A percentile compares a stretch with the other conserved stretches of the same genome.
These are phyloP conservation scores for Elanoides forficatus DNA, from an alignment of 2,113 vertebrate species.

Conservation along the genomic window DNA sequence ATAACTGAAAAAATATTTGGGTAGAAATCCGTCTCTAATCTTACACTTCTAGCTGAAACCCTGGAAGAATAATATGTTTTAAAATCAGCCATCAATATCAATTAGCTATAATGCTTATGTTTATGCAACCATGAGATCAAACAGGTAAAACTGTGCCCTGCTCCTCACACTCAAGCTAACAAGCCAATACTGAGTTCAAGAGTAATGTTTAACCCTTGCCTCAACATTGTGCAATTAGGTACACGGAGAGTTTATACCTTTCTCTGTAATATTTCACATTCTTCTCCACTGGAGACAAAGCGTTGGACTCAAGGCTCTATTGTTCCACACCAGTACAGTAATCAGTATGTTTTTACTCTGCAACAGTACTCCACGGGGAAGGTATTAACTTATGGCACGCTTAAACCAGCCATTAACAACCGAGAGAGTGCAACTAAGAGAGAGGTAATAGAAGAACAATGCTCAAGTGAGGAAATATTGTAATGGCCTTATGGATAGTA, in stretches of 20 bases:
- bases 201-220: rapidly evolving
- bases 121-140: neutral
- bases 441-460: neutral
- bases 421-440: neutral
- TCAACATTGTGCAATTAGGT: neutral
- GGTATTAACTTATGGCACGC: neutral
- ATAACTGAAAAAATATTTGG: neutral
- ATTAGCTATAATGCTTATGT: neutral
- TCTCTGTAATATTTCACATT: neutral
- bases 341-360: neutral
- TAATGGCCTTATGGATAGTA: rapidly evolving
- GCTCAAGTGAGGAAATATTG: neutral
- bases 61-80: neutral
- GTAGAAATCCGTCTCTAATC: neutral
- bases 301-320: rapidly evolving
- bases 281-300: neutral
- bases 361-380: neutral
- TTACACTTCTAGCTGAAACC: neutral
- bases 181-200: neutral
- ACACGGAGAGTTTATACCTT: neutral
- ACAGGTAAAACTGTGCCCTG: neutral
- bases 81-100: neutral
- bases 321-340: neutral
- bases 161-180: neutral
- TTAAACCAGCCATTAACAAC: neutral